phyloP scores from a whole-genome alignment of 2,888 invertebrate genomes.

The Barypeithes pellucidus region DNA sequence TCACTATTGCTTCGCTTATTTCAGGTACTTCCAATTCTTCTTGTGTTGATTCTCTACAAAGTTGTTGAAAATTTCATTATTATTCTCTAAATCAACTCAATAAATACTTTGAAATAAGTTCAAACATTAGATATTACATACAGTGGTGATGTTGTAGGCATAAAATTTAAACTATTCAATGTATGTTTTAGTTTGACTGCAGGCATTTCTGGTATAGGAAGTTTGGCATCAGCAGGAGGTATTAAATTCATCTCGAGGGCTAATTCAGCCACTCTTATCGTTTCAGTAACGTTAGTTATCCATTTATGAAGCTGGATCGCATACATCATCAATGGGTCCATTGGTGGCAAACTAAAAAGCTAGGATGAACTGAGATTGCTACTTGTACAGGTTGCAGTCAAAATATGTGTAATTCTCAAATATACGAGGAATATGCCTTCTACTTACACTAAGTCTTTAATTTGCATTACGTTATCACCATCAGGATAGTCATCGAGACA shows the following conservation, averaged over 20 bases:
- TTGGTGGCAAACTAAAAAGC: constrained; percentile 63
- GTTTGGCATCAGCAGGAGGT: constrained; percentile 64
- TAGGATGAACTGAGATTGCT: constrained; percentile 22
- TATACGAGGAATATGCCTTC: neutral
- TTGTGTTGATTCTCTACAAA: constrained; percentile 15
- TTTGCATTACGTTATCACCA: constrained; percentile 54
- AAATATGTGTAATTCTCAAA: too few relatives aligned
- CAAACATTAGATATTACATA: constrained; percentile 56
- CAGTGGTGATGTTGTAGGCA: constrained; percentile 60
- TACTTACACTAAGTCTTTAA: constrained; percentile 61
- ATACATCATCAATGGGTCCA: constrained; percentile 65
- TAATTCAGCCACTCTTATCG: constrained; percentile 64
- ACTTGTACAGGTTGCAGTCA: neutral
- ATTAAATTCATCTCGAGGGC: constrained; percentile 65
- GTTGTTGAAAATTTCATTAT: too few relatives aligned
- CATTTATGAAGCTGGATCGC: constrained; percentile 67
- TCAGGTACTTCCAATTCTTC: constrained; percentile 64
- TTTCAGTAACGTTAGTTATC: constrained; percentile 64
- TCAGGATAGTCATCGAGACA: constrained; percentile 65
- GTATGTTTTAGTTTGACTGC: constrained; percentile 60
- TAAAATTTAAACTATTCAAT: constrained; percentile 64
- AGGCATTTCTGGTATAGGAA: constrained; percentile 64
- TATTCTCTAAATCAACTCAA: constrained; percentile 38
- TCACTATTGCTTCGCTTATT: constrained; percentile 65
- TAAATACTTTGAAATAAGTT: neutral